Evolutionary conservation across 2,888 invertebrate species (phyloP).

Genomic region (Caenorhabditis virilis): DNA sequence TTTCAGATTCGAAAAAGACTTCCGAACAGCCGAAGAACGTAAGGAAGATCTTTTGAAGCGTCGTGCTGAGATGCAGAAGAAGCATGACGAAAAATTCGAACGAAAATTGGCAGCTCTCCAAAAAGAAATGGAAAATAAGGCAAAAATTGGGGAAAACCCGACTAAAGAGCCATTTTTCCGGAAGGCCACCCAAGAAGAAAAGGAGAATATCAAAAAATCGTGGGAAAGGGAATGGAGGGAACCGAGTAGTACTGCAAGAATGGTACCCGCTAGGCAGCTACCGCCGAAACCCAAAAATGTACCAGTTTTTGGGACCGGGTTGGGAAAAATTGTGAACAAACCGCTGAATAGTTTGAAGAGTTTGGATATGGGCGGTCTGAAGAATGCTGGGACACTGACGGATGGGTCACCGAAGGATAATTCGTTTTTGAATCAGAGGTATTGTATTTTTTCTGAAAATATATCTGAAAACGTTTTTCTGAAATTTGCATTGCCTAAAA

Average conservation of each 20-base stretch:
- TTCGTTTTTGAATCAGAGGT: conserved; percentile 6
- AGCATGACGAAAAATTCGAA: conserved; percentile 18
- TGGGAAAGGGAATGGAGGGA: conserved; percentile 12
- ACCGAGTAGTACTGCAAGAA: conserved; percentile 26
- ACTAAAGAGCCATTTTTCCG: conserved; percentile 1
- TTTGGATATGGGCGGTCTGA: not conserved
- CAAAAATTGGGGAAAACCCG: not conserved
- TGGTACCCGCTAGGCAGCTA: conserved; percentile 5
- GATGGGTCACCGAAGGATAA: conserved; percentile 8
- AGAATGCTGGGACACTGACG: not conserved
- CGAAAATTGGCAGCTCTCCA: conserved; percentile 4
- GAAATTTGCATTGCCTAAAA: too few relatives aligned
- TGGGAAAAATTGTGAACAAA: conserved; percentile 8
- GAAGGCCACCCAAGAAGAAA: conserved; percentile 12
- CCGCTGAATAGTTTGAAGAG: not conserved
- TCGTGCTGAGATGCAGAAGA: conserved; percentile 3
- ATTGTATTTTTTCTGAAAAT: too few relatives aligned
- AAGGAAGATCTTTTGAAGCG: conserved; percentile 7
- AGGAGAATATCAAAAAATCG: conserved; percentile 1
- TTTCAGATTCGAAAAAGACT: conserved; percentile 21
- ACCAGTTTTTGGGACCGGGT: conserved; percentile 10
- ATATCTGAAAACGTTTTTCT: too few relatives aligned
- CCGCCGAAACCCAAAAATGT: not conserved
- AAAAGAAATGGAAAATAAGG: not conserved
- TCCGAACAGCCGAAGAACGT: conserved; percentile 4